Conservation (phyloP, 2,888 invertebrate genomes). For the Atethmia centrago region DNA sequence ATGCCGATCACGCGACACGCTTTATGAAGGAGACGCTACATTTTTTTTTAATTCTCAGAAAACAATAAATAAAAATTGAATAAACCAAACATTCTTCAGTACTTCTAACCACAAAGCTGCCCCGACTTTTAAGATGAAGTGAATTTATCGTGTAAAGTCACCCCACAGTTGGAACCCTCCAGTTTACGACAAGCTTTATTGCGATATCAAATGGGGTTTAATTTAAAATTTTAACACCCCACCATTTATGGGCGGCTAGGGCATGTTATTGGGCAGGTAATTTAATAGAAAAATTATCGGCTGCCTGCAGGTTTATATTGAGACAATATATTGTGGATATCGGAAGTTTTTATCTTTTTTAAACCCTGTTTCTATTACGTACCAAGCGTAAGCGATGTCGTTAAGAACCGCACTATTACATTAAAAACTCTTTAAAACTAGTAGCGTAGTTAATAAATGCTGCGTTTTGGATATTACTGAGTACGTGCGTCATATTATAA, state of each 20-base stretch:
- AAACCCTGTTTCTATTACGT: neutral
- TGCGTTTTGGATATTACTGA: neutral
- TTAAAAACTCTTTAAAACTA: neutral
- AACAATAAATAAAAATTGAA: slow-evolving; percentile 31
- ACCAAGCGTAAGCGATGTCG: neutral
- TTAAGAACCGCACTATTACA: neutral
- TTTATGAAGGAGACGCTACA: neutral
- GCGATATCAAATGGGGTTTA: slow-evolving; percentile 70
- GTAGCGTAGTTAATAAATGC: neutral
- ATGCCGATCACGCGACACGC: neutral
- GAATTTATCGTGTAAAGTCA: slow-evolving; percentile 55
- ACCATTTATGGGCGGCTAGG: slow-evolving; percentile 55
- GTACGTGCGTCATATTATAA: neutral
- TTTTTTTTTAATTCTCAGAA: neutral
- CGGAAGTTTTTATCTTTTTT: slow-evolving; percentile 23
- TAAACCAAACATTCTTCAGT: slow-evolving; percentile 19
- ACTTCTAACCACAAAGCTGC: slow-evolving; percentile 41
- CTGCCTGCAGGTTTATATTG: slow-evolving; percentile 47
- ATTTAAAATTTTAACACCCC: slow-evolving; percentile 72
- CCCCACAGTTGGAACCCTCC: slow-evolving; percentile 58
- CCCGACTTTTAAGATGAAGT: slow-evolving; percentile 46
- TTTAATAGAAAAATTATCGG: slow-evolving; percentile 67
- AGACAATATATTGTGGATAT: slow-evolving; percentile 50
- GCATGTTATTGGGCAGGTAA: slow-evolving; percentile 60
- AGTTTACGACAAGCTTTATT: slow-evolving; percentile 71